Evolutionary conservation across 2,797 vertebrate genomes (phyloP), one percentile per base, ranked within the genome.

Genomic region (Gambusia yucatana): DNA sequence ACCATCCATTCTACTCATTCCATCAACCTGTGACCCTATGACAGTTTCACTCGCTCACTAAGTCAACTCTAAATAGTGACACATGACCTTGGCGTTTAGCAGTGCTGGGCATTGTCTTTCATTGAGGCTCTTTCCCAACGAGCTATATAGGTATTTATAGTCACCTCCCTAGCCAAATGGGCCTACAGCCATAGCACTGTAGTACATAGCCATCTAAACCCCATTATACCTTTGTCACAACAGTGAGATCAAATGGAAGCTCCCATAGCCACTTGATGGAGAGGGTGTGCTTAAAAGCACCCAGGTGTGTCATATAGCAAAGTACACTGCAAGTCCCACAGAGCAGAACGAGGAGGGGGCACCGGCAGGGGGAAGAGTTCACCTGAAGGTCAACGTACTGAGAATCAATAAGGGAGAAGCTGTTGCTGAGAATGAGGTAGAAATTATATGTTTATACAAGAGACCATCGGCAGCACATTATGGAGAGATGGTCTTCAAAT

Each of bases 151-250:
- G 93, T 96, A 96, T 96, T 96, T 96, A 96, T 95, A 89, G 93
- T 91, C 82, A 73, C 85, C 89, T 85, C 81, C 86, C 86, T 87
- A 89, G 92, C 93, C 92, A 94, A 94, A 95, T 94, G 91, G 93
- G 91, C 89, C 86, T 91, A 92, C 80, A 92, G 92, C 92, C 86
- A 90, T 92, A 81, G 91, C 83, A 70, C 87, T 91, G 83, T 92
- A 89, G 92, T 93, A 93, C 91, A 92, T 88, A 89, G 90, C 94
- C 94, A 96, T 96, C 95, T 93, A 96, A 93, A 94, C 92, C 94
- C 96, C 95, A 96, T 96, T 96, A 96, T 92, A 93, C 93, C 91
- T 93, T 93, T 94, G 94, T 95, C 95, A 95, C 94, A 94, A 94
- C 93, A 91, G 90, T 91, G 91, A 93, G 90, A 92, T 92, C 93